Evolutionary conservation across 2,888 invertebrate genomes (phyloP), one percentile per base, ranked within the genome.

Genomic region (Latrodectus hesperus): DNA sequence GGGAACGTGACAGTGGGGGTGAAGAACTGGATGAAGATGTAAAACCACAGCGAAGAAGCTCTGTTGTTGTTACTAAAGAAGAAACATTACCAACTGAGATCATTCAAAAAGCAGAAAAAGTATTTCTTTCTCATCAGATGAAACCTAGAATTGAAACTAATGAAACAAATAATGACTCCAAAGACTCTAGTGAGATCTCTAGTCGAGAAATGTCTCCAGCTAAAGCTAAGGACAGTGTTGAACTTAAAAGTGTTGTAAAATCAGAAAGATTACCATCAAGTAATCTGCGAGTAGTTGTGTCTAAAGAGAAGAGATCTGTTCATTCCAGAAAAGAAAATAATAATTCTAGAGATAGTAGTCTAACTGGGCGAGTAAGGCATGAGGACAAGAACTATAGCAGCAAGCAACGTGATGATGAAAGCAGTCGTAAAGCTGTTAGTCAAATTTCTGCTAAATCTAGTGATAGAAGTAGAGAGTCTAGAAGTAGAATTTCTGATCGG

Each of bases 51-150:
- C 71, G 67, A 52, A 75, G 55, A 68, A 75, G 74, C 75, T 68
- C 77, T 10, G 73, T 72, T 16, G 83, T 72, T 93, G 92, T 74
- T 16, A 22, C 74, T n/a, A 83, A 86, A 52, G 74, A 82, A 49
- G 94, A 94, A 90, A 94, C 95, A 67, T 93, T 95, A 0, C 97
- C 97, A 1, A 96, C 95, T 26, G 97, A 97, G 92, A 96, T 98
- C 8, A 93, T 98, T 76, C 97, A 97, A 91, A 94, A 97, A 90
- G 97, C 98, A 1, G 97, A 98, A 93, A 97, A 97, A 92, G 97
- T 96, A 0, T 96, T 98, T 90, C 96, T 97, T 92, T 96, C 97
- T 68, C 96, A 97, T 92, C 96, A 96, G 0, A 96, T 96, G 70
- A 96, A 95, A 91, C 96, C 96, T 0, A 95, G 90, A n/a, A 89